Conservation (phyloP, 2,797 vertebrate species). For the Spatula clypeata region DNA sequence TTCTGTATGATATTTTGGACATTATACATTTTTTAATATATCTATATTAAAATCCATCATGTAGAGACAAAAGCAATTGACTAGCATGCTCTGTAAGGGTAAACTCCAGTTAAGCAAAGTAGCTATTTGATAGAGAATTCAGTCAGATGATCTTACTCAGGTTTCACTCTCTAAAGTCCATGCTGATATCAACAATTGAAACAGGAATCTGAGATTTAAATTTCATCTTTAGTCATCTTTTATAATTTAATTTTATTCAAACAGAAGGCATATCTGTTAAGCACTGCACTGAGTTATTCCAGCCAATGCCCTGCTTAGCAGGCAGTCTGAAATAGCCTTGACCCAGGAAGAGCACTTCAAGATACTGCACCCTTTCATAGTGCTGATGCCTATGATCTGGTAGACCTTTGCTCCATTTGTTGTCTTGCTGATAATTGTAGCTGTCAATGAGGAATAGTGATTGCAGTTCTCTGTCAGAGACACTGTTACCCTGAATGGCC, state of each 20-base stretch:
- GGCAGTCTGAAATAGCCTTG: neutral
- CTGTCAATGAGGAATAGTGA: neutral
- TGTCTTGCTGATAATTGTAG: neutral
- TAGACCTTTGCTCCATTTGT: no score
- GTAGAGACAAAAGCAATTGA: neutral
- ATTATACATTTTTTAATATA: neutral
- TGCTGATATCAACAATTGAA: neutral
- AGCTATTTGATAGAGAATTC: neutral
- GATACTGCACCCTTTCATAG: neutral
- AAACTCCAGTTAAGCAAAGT: neutral
- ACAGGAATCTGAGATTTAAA: neutral
- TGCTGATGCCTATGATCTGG: neutral
- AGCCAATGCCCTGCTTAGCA: neutral
- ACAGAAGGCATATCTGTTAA: neutral
- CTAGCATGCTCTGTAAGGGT: neutral
- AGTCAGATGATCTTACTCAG: neutral
- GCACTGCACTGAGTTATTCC: neutral
- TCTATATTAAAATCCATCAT: neutral
- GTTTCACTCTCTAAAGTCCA: neutral
- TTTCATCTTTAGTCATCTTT: neutral
- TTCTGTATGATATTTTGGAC: neutral
- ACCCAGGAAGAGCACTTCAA: neutral
- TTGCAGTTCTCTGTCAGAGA: neutral
- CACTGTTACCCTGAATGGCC: neutral
- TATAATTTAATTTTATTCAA: neutral